Conservation (phyloP, 2,888 invertebrate species). For the Dysmachus trigonus region DNA sequence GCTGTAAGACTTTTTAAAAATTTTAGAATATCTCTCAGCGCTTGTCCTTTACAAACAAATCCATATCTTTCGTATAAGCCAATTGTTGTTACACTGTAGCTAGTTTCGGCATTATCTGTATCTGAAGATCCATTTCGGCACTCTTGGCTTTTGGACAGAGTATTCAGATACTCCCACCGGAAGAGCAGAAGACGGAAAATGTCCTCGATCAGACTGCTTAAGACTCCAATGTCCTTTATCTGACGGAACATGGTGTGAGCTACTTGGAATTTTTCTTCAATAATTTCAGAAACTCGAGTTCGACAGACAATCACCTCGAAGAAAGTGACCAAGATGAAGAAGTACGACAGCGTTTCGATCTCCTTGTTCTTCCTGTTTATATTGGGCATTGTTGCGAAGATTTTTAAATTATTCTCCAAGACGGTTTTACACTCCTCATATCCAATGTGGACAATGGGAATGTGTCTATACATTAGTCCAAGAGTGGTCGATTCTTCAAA, state of each 20-base stretch:
- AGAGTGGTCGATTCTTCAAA: conserved; percentile 8
- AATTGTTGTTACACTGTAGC: conserved; percentile 44
- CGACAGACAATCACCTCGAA: conserved; percentile 56
- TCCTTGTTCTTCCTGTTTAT: conserved; percentile 55
- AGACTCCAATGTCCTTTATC: conserved; percentile 55
- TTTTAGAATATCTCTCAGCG: conserved; percentile 56
- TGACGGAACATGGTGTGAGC: conserved; percentile 58
- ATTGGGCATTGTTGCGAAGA: conserved; percentile 41
- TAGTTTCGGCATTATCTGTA: conserved; percentile 47
- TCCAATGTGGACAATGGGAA: conserved; percentile 51
- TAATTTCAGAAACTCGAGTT: conserved; percentile 48
- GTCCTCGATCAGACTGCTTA: conserved; percentile 59
- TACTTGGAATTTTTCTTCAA: conserved; percentile 54
- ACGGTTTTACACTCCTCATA: conserved; percentile 56
- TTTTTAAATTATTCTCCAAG: conserved; percentile 54
- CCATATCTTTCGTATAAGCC: conserved; percentile 53
- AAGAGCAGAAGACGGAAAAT: conserved; percentile 59
- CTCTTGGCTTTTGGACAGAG: not conserved
- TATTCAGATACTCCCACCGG: conserved; percentile 60
- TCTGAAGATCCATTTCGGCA: conserved; percentile 45
- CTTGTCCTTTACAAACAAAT: conserved; percentile 57
- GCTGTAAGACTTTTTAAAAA: conserved; percentile 59
- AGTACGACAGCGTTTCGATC: conserved; percentile 58
- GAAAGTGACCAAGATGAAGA: conserved; percentile 56
- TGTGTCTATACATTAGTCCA: conserved; percentile 45